Evolutionary conservation across 2,797 vertebrate genomes (phyloP).

Genomic region (Decapterus maruadsi): DNA sequence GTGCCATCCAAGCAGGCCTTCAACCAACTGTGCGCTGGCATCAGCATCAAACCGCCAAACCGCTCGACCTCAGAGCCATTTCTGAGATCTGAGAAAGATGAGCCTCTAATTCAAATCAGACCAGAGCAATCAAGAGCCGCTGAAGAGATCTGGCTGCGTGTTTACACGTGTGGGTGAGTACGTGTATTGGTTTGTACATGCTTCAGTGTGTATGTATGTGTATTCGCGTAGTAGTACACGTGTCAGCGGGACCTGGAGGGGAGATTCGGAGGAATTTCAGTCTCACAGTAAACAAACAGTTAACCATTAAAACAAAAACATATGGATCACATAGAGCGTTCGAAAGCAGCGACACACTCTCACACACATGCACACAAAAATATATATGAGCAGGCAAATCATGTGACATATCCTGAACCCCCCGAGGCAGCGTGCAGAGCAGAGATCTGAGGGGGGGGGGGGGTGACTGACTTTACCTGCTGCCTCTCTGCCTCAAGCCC

Average conservation of each 20-base stretch:
- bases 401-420: conserved; percentile 63
- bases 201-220: conserved; percentile 18
- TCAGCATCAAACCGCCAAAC: conserved; percentile 76
- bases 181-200: conserved; percentile 62
- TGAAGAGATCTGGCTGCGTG: conserved; percentile 64
- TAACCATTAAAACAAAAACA: conserved; percentile 72
- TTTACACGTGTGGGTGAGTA: conserved; percentile 63
- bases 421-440: conserved; percentile 55
- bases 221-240: conserved; percentile 44
- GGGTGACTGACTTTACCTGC: conserved; percentile 35
- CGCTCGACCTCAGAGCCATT: conserved; percentile 73
- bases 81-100: conserved; percentile 79
- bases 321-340: conserved; percentile 61
- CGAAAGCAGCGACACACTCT: conserved; percentile 33
- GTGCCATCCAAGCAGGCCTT: conserved; percentile 76
- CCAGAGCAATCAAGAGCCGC: conserved; percentile 76
- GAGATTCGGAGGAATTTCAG: conserved; percentile 51
- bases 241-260: conserved; percentile 68
- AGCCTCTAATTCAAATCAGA: conserved; percentile 83
- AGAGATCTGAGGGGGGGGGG: conserved; percentile 32
- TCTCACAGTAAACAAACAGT: conserved; percentile 68
- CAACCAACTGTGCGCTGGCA: conserved; percentile 76
- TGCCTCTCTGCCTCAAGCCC: conserved; percentile 33
- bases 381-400: conserved; percentile 42
- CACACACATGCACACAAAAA: conserved; percentile 11